phyloP scores from a whole-genome alignment of 2,113 vertebrate species.

The Seriola aureovittata region DNA sequence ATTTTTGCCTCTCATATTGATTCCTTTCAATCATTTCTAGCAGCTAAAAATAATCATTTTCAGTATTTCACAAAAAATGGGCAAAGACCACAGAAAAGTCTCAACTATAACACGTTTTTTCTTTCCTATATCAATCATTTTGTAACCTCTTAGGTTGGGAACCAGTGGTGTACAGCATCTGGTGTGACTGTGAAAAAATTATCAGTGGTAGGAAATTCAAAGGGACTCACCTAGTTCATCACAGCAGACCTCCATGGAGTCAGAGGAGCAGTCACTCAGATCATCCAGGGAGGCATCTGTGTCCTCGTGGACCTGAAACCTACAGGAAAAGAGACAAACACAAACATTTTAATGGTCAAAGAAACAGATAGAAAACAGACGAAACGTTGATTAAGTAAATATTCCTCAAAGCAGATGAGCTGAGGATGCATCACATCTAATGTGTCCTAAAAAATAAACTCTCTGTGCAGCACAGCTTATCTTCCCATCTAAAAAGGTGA shows the following conservation, averaged over 20 bases:
- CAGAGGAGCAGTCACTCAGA: constrained; percentile 84
- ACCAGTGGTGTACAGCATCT: neutral
- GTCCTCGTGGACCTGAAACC: constrained; percentile 78
- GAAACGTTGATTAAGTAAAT: neutral
- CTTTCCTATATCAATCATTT: neutral
- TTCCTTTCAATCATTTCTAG: neutral
- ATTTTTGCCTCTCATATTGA: no score
- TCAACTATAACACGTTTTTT: neutral
- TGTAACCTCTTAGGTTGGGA: neutral
- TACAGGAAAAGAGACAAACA: constrained; percentile 32
- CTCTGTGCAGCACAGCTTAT: neutral
- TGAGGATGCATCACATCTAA: neutral
- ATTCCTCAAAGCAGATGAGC: neutral
- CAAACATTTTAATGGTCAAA: neutral
- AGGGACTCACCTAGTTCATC: constrained; percentile 80
- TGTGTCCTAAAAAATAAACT: constrained; percentile 3
- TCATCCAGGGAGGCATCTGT: constrained; percentile 77
- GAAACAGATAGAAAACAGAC: neutral
- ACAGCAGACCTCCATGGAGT: constrained; percentile 85
- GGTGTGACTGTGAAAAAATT: neutral
- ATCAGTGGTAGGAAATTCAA: neutral
- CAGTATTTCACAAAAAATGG: neutral
- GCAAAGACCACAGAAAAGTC: neutral
- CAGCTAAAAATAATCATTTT: neutral
- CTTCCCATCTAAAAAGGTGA: constrained; percentile 30